A percentile compares a stretch with the other conserved stretches of the same genome.
These are phyloP conservation scores for Falco punctatus DNA, from an alignment of 2,113 vertebrate genomes.

Conservation along the genomic window DNA sequence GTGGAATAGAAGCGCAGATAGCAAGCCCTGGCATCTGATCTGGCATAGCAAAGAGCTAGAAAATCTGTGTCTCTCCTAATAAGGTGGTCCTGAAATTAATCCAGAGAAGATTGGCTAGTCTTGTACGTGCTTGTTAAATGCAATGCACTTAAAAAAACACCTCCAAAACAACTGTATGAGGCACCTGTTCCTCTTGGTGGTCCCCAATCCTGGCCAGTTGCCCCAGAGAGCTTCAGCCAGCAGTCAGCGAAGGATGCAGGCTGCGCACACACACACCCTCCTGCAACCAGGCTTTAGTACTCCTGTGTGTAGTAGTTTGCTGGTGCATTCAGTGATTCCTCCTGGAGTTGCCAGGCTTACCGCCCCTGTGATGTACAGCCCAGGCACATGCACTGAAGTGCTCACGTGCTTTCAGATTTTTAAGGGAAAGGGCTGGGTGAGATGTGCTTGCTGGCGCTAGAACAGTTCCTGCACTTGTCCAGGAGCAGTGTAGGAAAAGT, in stretches of 20 bases:
- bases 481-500: neutral
- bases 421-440: neutral
- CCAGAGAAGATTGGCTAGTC: neutral
- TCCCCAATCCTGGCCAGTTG: neutral
- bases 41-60: neutral
- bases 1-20: neutral
- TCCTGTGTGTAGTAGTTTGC: neutral
- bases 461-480: neutral
- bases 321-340: accelerated
- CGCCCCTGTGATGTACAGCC: no score
- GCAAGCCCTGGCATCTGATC: neutral
- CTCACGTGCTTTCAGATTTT: neutral
- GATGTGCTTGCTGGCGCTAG: neutral
- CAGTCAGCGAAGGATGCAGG: accelerated
- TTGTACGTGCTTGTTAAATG: neutral
- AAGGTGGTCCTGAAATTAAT: neutral
- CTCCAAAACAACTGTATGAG: neutral
- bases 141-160: neutral
- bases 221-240: neutral
- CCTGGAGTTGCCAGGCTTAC: neutral
- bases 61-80: neutral
- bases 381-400: neutral
- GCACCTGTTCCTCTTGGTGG: neutral
- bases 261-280: accelerated
- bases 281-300: neutral